These are phyloP conservation scores for Chlamydotis undulata DNA, from an alignment of 2,113 vertebrate species.

Conservation along the genomic window DNA sequence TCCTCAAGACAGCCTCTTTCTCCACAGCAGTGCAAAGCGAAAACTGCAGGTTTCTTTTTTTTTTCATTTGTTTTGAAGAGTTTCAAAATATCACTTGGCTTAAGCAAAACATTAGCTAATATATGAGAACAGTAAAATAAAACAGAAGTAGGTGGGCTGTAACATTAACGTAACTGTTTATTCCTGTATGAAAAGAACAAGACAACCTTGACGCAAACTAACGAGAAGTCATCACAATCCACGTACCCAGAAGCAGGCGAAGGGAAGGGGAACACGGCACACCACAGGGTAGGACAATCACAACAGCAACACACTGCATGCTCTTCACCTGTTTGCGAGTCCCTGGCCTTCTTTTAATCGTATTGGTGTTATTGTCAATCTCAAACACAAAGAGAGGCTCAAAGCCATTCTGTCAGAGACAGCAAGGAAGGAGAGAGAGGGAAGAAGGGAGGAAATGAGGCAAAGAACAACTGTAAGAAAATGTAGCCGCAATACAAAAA, in stretches of 20 bases:
- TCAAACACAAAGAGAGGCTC: slow-evolving; percentile 82
- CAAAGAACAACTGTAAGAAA: background rate
- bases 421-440: slow-evolving; percentile 38
- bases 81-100: background rate
- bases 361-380: slow-evolving; percentile 81
- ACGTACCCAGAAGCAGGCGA: background rate
- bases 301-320: slow-evolving; percentile 41
- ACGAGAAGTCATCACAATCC: background rate
- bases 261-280: background rate
- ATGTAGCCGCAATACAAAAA: background rate
- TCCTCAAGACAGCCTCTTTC: background rate
- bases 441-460: slow-evolving; percentile 47
- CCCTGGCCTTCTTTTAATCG: slow-evolving; percentile 81
- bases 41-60: rapidly evolving
- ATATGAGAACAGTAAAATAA: background rate
- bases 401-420: slow-evolving; percentile 74
- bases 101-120: background rate
- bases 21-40: background rate
- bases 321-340: slow-evolving; percentile 79
- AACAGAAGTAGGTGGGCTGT: background rate
- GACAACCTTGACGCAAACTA: background rate
- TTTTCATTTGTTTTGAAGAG: background rate
- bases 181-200: background rate
- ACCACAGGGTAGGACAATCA: background rate
- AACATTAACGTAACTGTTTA: background rate